Evolutionary conservation across 2,113 vertebrate species (phyloP).

Genomic region (Paraplagusia blochii): DNA sequence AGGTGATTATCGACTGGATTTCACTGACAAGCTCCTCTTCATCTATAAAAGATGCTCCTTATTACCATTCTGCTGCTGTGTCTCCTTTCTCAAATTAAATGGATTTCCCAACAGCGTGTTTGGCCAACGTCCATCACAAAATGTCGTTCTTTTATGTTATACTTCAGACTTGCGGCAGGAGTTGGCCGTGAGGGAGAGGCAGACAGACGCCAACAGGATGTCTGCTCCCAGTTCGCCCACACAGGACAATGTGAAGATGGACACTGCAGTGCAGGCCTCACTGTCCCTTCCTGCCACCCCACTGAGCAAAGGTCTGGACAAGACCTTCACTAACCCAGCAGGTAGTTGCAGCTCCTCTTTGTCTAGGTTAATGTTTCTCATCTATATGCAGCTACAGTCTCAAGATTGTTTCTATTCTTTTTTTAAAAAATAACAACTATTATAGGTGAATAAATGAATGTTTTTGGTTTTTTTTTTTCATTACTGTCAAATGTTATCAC

Average conservation of each 20-base stretch:
- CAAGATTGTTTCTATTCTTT: too few relatives aligned
- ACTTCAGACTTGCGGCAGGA: slow-evolving; percentile 89
- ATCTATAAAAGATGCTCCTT: background rate
- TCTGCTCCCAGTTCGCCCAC: slow-evolving; percentile 93
- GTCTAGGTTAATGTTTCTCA: background rate
- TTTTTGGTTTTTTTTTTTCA: too few relatives aligned
- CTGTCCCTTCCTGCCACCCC: slow-evolving; percentile 91
- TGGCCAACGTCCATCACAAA: background rate
- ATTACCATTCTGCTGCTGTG: slow-evolving; percentile 3
- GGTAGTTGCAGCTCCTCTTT: slow-evolving; percentile 63
- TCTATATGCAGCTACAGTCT: background rate
- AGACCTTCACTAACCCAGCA: slow-evolving; percentile 85
- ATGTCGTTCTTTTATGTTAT: background rate
- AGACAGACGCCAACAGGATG: slow-evolving; percentile 85
- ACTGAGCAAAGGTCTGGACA: slow-evolving; percentile 87
- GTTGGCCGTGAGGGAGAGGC: slow-evolving; percentile 89
- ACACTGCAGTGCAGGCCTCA: slow-evolving; percentile 87
- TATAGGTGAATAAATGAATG: too few relatives aligned
- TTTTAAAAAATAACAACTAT: too few relatives aligned
- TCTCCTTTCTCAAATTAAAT: background rate
- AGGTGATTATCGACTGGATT: slow-evolving; percentile 72
- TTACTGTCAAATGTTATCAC: too few relatives aligned
- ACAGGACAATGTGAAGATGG: slow-evolving; percentile 87
- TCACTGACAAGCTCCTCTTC: background rate
- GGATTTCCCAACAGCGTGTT: background rate